Base-by-base conservation (phyloP, 1,140 invertebrate genomes). In the Pectinophora gossypiella region DNA sequence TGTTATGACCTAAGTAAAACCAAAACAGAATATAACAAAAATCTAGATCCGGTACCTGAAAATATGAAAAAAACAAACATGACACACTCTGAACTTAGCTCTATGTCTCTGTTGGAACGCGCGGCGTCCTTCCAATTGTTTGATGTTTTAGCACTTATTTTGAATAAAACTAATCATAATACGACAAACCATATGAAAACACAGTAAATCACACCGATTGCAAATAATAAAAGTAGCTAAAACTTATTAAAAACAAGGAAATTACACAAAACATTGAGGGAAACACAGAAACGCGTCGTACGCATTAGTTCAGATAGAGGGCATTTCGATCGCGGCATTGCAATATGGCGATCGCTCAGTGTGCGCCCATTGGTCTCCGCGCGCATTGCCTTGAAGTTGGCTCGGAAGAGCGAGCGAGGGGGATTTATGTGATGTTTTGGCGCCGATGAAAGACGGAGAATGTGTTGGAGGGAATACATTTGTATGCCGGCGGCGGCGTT, bases 261-360 rank as follows among this genome's bases (percentile, higher is more conserved):
- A 86, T 85, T 68, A 68, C 55, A 68, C 60, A 76, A 74, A 84
- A 84, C 79, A 72, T 72, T 77, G 59, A 56, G 57, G 56, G 75
- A 80, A 84, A 67, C 74, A 68, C 63, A 54, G 49, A 46, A 54
- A 36, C 56, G 63, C 67, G 60, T 64, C 61, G 66, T 83, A 64
- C 58, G 51, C 68, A 63, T 73, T 66, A 54, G 64, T 72, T 71
- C 23, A 40, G 53, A 57, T 61, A 84, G 80, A 70, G 65, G 73
- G 80, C 77, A 70, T 58, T 49, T 54, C 49, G 12, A 47, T 67
- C 61, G 68, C 56, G 23, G 47, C 36, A 59, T 74, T 15, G 76
- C 80, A 87, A 87, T 79, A 87, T 87, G 84, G 84, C 84, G 81
- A 81, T 82, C 71, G 51, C 47, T 62, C 51, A 54, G 50, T 38